Percentiles rank a stretch among this genome's conserved stretches.
phyloP scores from a whole-genome alignment of 2,797 vertebrate genomes.

The Coranthus polyacanthus region DNA sequence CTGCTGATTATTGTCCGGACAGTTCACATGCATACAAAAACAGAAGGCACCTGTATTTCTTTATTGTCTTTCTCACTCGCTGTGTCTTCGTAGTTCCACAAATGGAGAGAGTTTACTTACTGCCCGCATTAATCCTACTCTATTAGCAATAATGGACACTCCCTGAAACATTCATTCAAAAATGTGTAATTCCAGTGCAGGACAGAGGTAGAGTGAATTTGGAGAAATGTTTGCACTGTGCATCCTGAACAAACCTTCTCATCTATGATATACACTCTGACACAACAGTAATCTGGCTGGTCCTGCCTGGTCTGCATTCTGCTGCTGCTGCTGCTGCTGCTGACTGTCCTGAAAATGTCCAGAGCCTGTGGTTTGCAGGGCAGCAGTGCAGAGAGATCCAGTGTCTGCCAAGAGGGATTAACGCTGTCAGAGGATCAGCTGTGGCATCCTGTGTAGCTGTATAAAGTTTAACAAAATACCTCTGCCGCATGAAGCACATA shows the following conservation, averaged over 20 bases:
- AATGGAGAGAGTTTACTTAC: not conserved
- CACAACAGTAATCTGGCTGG: not conserved
- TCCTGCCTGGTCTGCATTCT: conserved; percentile 33
- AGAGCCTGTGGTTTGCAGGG: conserved; percentile 44
- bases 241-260: conserved; percentile 13
- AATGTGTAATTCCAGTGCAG: not conserved
- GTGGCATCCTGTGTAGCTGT: conserved; percentile 14
- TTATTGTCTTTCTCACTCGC: not conserved
- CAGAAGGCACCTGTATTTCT: no score
- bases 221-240: conserved; percentile 1
- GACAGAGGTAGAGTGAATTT: not conserved
- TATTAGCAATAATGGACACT: not conserved
- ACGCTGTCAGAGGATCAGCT: conserved; percentile 54
- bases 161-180: not conserved
- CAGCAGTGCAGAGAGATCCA: conserved; percentile 56
- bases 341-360: conserved; percentile 42
- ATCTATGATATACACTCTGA: not conserved
- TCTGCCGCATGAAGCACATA: not conserved
- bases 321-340: conserved; percentile 37
- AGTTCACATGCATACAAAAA: not conserved
- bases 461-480: conserved; percentile 36
- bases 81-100: not conserved
- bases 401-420: conserved; percentile 58
- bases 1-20: conserved; percentile 39
- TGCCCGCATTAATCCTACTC: not conserved